Conservation (phyloP, 2,113 vertebrate genomes). For the Lagenorhynchus albirostris region DNA sequence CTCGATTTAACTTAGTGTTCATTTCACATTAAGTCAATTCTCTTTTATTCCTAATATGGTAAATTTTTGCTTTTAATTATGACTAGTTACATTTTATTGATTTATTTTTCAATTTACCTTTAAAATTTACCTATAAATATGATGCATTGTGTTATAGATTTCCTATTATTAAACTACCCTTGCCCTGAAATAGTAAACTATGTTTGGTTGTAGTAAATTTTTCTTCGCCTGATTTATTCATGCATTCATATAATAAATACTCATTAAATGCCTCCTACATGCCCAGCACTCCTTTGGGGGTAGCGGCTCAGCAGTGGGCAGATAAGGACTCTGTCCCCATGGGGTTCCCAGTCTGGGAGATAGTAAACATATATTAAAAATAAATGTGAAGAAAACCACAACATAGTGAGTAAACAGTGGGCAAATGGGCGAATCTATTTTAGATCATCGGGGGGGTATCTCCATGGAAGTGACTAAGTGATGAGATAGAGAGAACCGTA, state of each 20-base stretch:
- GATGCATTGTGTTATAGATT: neutral
- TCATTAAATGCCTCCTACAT: neutral
- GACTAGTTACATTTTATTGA: neutral
- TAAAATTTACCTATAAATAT: neutral
- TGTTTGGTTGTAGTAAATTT: neutral
- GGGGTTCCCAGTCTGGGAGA: neutral
- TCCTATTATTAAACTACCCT: neutral
- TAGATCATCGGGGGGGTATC: neutral
- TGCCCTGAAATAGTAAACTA: neutral
- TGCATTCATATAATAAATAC: neutral
- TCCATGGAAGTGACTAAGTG: neutral
- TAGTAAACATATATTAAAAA: neutral
- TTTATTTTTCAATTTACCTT: neutral
- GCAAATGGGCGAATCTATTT: neutral
- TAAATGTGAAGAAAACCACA: neutral
- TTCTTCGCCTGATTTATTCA: neutral
- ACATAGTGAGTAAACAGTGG: neutral
- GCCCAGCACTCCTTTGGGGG: neutral
- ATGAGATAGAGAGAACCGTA: neutral
- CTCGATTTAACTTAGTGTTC: neutral
- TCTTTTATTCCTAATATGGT: neutral
- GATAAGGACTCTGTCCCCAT: neutral
- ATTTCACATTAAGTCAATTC: neutral
- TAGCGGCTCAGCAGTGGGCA: neutral
- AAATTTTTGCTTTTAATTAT: conserved; percentile 13